Base-by-base conservation (phyloP, 2,797 vertebrate species). In the Scolopax bukidnonensis region DNA sequence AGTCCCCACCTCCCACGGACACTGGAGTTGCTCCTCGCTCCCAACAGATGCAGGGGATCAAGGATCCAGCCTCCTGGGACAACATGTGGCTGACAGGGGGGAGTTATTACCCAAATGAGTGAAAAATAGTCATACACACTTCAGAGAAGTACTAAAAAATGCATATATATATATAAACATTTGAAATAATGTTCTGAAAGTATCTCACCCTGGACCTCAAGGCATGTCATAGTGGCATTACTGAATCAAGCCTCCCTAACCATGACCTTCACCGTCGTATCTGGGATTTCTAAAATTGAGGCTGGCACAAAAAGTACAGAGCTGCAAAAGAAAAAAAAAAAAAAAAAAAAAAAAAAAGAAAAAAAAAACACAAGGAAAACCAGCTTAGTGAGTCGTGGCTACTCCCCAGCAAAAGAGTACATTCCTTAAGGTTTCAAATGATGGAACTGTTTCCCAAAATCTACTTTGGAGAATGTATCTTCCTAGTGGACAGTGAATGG, bases 401-500 rank as follows among this genome's bases (percentile, higher is more conserved):
- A 21, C 60, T 45, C 24, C n/a, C 63, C 78, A 74, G 28, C 84
- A 24, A 51, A 74, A 40, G 4, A 32, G 38, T 8, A 33, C 2
- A 40, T 74, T 15, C 43, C 16, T 77, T 19, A 32, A 60, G 32
- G 61, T 33, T 80, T 69, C 73, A 33, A 47, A 69, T 50, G 87
- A 79, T 84, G 61, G 28, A 79, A 54, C 13, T 27, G 23, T 76
- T 93, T 54, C 87, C 80, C 73, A 70, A 56, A 85, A 75, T 11
- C 33, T 75, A 63, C 89, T 77, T 84, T 61, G 45, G n/a, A 32
- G 47, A 77, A 92, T 94, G 82, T 47, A 83, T 80, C 78, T 95
- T 95, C 40, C 13, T 79, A 83, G 70, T 48, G 61, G 77, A 64
- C 94, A 93, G 73, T 75, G 90, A 78, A 95, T 61, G 89, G 95